Percentiles rank a stretch among this genome's conserved stretches.
These are phyloP conservation scores for Hapalemur alaotrensis DNA, from an alignment of 2,797 vertebrate genomes.

Conservation along the genomic window DNA sequence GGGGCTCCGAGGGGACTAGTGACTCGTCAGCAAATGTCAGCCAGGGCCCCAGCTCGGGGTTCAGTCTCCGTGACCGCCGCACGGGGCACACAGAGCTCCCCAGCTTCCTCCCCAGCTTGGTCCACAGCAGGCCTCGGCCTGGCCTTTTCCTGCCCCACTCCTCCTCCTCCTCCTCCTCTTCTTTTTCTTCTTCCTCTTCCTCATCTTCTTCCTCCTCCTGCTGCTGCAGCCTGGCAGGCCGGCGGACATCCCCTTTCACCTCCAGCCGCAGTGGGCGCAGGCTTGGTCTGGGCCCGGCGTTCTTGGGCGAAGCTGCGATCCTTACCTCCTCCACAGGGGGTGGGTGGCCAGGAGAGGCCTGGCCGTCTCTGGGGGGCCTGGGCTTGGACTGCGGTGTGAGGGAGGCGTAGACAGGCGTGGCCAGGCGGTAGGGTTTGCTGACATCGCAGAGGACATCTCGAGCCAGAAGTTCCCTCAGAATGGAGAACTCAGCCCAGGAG, in stretches of 20 bases:
- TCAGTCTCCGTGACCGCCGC: constrained; percentile 94
- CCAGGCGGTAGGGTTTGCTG: constrained; percentile 96
- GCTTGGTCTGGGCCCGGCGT: constrained; percentile 76
- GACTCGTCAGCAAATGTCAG: constrained; percentile 78
- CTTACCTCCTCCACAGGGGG: constrained; percentile 22
- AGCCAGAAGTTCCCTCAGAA: constrained; percentile 94
- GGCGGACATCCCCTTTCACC: constrained; percentile 49
- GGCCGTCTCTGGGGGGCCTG: constrained; percentile 33
- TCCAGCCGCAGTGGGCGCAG: constrained; percentile 71
- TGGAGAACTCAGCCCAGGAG: constrained; percentile 87
- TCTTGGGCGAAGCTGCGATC: constrained; percentile 41
- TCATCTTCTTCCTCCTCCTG: constrained; percentile 35
- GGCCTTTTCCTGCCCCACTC: constrained; percentile 71
- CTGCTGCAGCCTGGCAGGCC: constrained; percentile 65
- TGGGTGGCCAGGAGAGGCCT: not conserved
- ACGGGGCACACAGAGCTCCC: constrained; percentile 87
- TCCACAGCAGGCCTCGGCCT: constrained; percentile 65
- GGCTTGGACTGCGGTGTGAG: constrained; percentile 71
- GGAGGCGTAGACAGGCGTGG: constrained; percentile 91
- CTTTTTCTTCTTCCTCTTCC: not conserved
- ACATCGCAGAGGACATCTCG: constrained; percentile 93
- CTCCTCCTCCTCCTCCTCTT: constrained; percentile 15
- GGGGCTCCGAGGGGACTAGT: not conserved
- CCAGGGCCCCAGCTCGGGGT: constrained; percentile 91
- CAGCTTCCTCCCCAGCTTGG: constrained; percentile 79